Base-by-base conservation (phyloP, 1,140 invertebrate genomes). In the Anastrepha obliqua region DNA sequence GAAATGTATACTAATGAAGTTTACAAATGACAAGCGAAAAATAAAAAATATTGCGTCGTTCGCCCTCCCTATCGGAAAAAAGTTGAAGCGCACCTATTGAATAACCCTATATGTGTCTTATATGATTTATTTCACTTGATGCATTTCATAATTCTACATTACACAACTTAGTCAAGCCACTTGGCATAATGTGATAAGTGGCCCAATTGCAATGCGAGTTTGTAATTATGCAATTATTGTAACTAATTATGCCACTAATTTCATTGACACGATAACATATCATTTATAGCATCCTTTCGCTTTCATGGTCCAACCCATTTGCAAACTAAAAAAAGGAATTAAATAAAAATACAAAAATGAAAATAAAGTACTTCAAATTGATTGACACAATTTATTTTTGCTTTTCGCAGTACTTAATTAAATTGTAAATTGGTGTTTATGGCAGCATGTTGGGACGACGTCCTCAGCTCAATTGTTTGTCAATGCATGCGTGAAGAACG, bases 321-420 rank as follows among this genome's bases (percentile, higher is more conserved):
- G 65, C 65, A 4, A 67, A 67, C 29, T 39, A 3, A 2, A 42
- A 67, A 29, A 58, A 42, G 15, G n/a, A 39, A 67, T 67, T 9
- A 42, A 74, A 74, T 44, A 74, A 74, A 13, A 47, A 74, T 65
- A 29, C 11, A 47, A 62, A 62, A n/a, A 55, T 55, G 15, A 17
- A 47, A 1, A 29, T 29, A 29, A 74, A 74, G 44, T 39, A 13
- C 67, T 47, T 29, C 29, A 44, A 74, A 74, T 74, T 47, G 67
- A 74, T n/a, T 74, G 67, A 74, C 67, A 74, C 67, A 74, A 47
- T 74, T 74, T 74, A 74, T 74, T 47, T 11, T n/a, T 74, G 67
- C 11, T 47, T 74, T n/a, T 44, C 42, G 67, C 42, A 74, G 44
- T 74, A 44, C 67, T 44, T 15, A 74, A 74, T 74, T 74, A 42